A percentile compares a stretch with the other conserved stretches of the same genome.
phyloP scores from a whole-genome alignment of 2,113 vertebrate genomes.

The Dromiciops gliroides region DNA sequence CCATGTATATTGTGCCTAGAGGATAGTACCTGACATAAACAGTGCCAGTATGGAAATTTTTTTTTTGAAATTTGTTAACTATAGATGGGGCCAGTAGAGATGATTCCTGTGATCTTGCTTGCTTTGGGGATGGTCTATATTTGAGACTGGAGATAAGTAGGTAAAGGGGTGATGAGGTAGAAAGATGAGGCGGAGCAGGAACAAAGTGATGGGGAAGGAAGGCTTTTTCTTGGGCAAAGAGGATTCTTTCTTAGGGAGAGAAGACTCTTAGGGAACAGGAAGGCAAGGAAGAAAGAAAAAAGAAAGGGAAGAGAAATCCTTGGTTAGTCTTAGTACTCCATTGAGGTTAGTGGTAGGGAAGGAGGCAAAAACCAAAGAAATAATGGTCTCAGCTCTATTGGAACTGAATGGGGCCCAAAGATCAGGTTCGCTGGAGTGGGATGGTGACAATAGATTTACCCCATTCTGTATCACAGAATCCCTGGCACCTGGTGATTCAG shows the following conservation, averaged over 20 bases:
- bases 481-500: conserved; percentile 88
- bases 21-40: neutral
- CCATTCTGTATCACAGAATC: conserved; percentile 83
- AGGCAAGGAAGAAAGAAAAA: neutral
- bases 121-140: neutral
- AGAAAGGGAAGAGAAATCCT: neutral
- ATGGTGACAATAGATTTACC: neutral
- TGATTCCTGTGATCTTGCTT: neutral
- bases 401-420: neutral
- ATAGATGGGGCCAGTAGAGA: neutral
- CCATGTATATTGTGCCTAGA: neutral
- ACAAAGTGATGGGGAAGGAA: neutral
- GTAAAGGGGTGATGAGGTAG: neutral
- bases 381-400: neutral
- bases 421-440: neutral
- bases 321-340: neutral
- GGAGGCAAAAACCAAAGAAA: neutral
- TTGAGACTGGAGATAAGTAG: neutral
- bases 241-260: neutral
- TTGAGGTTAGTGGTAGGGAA: neutral
- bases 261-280: neutral
- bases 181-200: neutral
- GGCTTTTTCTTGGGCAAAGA: neutral
- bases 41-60: neutral
- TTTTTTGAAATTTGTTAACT: neutral